These are phyloP conservation scores for Drosophila hamatofila DNA, from an alignment of 2,888 invertebrate species.

Conservation along the genomic window DNA sequence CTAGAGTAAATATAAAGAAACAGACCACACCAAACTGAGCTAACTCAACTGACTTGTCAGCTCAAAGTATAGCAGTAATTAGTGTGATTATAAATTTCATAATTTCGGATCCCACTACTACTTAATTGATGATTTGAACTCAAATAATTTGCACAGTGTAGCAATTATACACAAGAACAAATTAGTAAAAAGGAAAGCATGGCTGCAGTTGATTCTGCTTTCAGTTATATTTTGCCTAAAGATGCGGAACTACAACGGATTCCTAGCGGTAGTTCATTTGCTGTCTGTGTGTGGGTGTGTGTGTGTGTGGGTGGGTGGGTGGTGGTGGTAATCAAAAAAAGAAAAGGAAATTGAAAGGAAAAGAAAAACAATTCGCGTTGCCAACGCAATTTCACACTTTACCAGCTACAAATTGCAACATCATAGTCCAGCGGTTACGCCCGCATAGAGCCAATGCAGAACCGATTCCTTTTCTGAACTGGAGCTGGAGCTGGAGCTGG, in stretches of 20 bases:
- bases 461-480: constrained; percentile 18
- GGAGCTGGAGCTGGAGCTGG: background rate
- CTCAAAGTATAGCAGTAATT: background rate
- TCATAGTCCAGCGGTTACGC: constrained; percentile 69
- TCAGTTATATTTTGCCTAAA: constrained; percentile 18
- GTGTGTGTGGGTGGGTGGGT: background rate
- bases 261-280: constrained; percentile 17
- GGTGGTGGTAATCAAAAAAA: background rate
- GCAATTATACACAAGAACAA: background rate
- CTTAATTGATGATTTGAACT: background rate
- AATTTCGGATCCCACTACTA: background rate
- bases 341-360: constrained; percentile 1
- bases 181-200: background rate
- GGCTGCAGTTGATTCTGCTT: background rate
- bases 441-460: constrained; percentile 37
- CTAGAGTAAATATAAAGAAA: background rate
- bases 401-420: constrained; percentile 79
- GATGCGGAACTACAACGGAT: constrained; percentile 16
- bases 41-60: background rate
- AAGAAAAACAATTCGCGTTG: constrained; percentile 69
- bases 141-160: background rate
- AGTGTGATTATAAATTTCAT: background rate
- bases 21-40: background rate
- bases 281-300: background rate
- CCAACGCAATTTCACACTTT: constrained; percentile 81